Conservation (phyloP, 2,888 invertebrate genomes). For the Sussaba pulchella region DNA sequence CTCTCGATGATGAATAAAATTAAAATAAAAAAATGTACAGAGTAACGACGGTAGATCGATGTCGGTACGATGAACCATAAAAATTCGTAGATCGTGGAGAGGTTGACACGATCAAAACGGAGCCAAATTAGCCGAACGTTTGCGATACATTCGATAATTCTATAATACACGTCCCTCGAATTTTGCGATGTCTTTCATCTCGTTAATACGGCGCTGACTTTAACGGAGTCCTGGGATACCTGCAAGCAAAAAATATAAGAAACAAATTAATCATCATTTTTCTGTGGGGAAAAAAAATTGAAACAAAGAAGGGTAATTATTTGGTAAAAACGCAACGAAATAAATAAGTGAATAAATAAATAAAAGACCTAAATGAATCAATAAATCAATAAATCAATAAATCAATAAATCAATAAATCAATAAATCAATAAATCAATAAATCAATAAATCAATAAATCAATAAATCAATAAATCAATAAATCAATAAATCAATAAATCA, state of each 20-base stretch:
- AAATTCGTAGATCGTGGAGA: slow-evolving; percentile 12
- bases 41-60: neutral
- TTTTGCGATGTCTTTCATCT: slow-evolving; percentile 30
- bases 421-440: no score
- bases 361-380: no score
- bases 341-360: no score
- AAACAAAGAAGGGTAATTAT: neutral
- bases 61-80: neutral
- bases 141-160: slow-evolving; percentile 11
- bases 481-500: no score
- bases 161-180: slow-evolving; percentile 20
- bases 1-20: no score
- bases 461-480: no score
- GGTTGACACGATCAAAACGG: neutral
- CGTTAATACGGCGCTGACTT: slow-evolving; percentile 80
- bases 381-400: no score
- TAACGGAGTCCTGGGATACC: slow-evolving; percentile 79
- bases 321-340: no score
- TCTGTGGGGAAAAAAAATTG: neutral
- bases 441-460: no score
- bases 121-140: slow-evolving; percentile 5
- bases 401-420: no score
- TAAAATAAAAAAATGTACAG: neutral
- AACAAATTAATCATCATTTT: neutral
- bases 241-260: slow-evolving; percentile 69